A percentile compares a stretch with the other conserved stretches of the same genome.
These are phyloP conservation scores for Anastrepha ludens DNA, from an alignment of 1,140 invertebrate genomes.

Conservation along the genomic window DNA sequence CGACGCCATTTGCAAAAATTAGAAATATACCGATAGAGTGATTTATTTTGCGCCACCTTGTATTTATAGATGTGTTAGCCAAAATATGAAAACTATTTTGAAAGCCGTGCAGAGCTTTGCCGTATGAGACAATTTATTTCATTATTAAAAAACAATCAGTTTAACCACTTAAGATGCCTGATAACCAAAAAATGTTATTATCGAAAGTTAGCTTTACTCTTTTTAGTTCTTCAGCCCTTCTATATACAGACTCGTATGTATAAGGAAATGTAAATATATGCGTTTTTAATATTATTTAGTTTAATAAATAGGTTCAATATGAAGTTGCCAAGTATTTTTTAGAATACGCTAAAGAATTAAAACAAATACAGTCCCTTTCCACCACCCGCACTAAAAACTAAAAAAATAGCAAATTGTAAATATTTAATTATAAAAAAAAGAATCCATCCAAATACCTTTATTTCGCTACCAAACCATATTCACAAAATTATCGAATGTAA, in stretches of 20 bases:
- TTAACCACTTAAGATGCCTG: not conserved
- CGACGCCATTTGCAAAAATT: no score
- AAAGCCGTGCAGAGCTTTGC: no score
- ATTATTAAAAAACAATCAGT: not conserved
- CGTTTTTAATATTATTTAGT: not conserved
- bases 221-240: not conserved
- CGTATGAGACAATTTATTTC: not conserved
- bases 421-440: constrained; percentile 49
- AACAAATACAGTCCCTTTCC: not conserved
- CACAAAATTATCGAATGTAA: constrained; percentile 21
- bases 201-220: not conserved
- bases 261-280: not conserved
- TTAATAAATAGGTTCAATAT: not conserved
- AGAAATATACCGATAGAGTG: no score
- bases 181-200: not conserved
- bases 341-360: constrained; percentile 6
- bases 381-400: constrained; percentile 57
- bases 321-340: constrained; percentile 11
- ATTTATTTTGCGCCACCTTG: no score
- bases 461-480: constrained; percentile 57
- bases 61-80: no score
- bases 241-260: not conserved
- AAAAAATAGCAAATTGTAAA: constrained; percentile 51
- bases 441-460: constrained; percentile 60
- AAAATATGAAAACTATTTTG: no score